Percentiles rank a stretch among this genome's conserved stretches.
These are phyloP conservation scores for Bubo scandiacus DNA, from an alignment of 2,113 vertebrate genomes.

Conservation along the genomic window DNA sequence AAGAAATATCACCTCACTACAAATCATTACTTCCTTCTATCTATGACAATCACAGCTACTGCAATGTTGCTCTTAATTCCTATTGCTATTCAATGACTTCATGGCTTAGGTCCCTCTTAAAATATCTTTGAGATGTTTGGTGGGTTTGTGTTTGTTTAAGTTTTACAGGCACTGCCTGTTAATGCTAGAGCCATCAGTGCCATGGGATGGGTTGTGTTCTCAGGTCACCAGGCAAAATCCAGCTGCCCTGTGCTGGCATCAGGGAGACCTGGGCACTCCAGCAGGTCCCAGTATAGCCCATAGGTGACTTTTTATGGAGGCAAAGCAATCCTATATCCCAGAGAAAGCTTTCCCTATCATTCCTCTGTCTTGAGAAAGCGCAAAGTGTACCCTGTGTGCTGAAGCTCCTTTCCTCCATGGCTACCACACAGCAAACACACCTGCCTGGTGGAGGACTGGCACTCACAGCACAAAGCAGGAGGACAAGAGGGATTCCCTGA, in stretches of 20 bases:
- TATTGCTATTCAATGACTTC: background rate
- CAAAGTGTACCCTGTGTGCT: background rate
- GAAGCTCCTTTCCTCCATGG: background rate
- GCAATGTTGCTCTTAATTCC: background rate
- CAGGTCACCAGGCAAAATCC: background rate
- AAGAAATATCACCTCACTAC: background rate
- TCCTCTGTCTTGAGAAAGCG: background rate
- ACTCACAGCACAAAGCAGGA: background rate
- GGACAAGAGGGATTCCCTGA: background rate
- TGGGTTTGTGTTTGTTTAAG: background rate
- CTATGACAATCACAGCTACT: background rate
- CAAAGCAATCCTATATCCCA: background rate
- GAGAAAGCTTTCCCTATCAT: background rate
- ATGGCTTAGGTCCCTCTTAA: background rate
- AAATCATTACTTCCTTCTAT: background rate
- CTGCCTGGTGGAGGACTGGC: background rate
- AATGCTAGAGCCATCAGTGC: background rate
- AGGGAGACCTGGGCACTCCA: background rate
- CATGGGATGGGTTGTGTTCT: background rate
- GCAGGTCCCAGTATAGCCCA: background rate
- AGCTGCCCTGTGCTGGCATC: background rate
- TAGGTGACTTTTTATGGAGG: background rate
- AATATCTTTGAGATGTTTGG: rapidly evolving
- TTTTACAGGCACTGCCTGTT: background rate
- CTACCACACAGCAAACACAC: background rate